Conservation (phyloP, 1,140 invertebrate genomes). For the Lordiphosa mommai region DNA sequence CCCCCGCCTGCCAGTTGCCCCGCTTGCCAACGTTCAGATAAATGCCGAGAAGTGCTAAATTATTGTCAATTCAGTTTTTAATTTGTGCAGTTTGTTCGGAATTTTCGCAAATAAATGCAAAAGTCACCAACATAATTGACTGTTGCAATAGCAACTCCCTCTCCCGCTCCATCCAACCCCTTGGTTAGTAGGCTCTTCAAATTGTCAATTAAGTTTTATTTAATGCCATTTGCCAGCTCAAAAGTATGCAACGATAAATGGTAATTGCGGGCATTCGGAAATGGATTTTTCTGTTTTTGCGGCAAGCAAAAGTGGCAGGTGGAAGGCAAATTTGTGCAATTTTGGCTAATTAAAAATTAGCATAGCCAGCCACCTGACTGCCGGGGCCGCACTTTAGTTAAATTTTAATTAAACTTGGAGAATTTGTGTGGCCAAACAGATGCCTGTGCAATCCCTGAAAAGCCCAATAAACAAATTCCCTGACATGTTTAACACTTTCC, state of each 20-base stretch:
- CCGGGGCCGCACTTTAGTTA: slow-evolving; percentile 37
- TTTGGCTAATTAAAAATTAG: slow-evolving; percentile 75
- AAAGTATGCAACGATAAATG: slow-evolving; percentile 67
- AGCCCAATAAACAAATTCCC: slow-evolving; percentile 77
- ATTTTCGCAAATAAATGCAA: slow-evolving; percentile 67
- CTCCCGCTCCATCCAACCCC: too few species aligned
- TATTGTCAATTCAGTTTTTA: slow-evolving; percentile 73
- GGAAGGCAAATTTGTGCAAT: slow-evolving; percentile 51
- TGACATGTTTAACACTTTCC: slow-evolving; percentile 77
- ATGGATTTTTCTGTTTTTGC: slow-evolving; percentile 21
- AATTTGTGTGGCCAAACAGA: slow-evolving; percentile 50
- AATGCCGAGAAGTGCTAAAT: slow-evolving; percentile 72
- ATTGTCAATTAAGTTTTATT: slow-evolving; percentile 79
- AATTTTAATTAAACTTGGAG: slow-evolving; percentile 74
- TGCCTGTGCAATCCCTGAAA: slow-evolving; percentile 26
- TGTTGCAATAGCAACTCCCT: slow-evolving; percentile 36
- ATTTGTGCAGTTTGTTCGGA: slow-evolving; percentile 66
- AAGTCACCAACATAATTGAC: slow-evolving; percentile 66
- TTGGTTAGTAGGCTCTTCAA: slow-evolving; percentile 44
- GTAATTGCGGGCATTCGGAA: slow-evolving; percentile 71
- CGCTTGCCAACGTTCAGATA: slow-evolving; percentile 17
- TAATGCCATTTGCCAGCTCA: slow-evolving; percentile 69
- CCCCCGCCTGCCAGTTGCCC: too few species aligned
- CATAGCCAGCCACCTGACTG: slow-evolving; percentile 55
- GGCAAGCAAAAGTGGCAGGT: neutral